Evolutionary conservation across 2,113 vertebrate genomes (phyloP), one percentile per base, ranked within the genome.

Genomic region (Ceuthmochares aereus): DNA sequence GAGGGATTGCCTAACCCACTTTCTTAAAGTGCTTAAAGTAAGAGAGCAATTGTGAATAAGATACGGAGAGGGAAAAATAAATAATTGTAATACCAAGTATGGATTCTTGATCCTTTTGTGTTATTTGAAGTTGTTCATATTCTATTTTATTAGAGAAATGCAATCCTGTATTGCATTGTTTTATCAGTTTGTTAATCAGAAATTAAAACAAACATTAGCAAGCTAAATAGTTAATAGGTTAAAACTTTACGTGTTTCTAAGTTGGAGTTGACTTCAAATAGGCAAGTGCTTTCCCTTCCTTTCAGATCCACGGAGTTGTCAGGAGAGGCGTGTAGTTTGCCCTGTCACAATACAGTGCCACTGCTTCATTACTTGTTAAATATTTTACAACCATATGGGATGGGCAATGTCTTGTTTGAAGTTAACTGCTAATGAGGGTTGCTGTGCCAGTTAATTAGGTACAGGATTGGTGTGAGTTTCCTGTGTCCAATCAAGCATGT

Each of bases 321-420:
- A 29, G 0, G 1, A 69, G 63, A 84, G 20, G 8, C 20, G 21
- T 90, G 30, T 25, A 40, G 20, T 73, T 80, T 74, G 67, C 22
- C 1, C 36, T 74, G 26, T 42, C 55, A 30, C 29, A 23, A 0
- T 36, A 3, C 6, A 8, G 26, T 64, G 19, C 25, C 30, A 14
- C 19, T 86, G 76, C 19, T 69, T 89, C 19, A 27, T 43, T 69
- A 10, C 40, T 84, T 56, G 15, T 84, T 87, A 60, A 73, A 54
- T 81, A 62, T 67, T 66, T 62, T 56, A 43, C 45, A 62, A 0
- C 12, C 1, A 0, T n/a, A 30, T 4, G 10, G 26, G 23, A 30
- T 4, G 10, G 26, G 23, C n/a, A 56, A 14, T 21, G 12, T 86
- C 73, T 59, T 51, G 10, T 49, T 84, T 72, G 68, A 79, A 92